Evolutionary conservation across 2,888 invertebrate species (phyloP), one percentile per base, ranked within the genome.

Genomic region (Nomada fabriciana): DNA sequence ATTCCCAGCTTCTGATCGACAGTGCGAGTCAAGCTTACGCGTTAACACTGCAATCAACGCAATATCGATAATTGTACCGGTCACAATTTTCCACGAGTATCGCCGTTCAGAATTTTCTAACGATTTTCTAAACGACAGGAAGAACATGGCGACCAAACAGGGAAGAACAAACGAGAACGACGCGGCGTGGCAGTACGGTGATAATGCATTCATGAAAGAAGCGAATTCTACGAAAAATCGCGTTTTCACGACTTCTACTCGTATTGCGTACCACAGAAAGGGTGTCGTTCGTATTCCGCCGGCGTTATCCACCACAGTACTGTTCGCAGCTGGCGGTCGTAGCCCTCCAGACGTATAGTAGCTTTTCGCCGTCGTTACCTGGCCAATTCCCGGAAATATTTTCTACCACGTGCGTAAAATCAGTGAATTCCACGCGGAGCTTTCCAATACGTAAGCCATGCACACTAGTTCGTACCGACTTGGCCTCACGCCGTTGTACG

Each of bases 141-240:
- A 36, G 53, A 47, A 2, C 25, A n/a, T 3, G 23, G 50, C 52
- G 63, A n/a, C n/a, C n/a, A n/a, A n/a, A n/a, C n/a, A n/a, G n/a
- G n/a, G n/a, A 36, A 29, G 79, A 86, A 80, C 76, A 80, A 86
- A 80, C 80, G 85, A 73, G 73, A 80, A 65, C 60, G 71, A 64
- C 74, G 74, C 7, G 7, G 0, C 36, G 36, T 0, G 36, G 36
- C 36, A 23, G 79, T 85, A 86, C 13, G 82, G 80, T 72, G 88
- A 86, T 91, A 91, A 92, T 90, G 91, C 91, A 92, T 92, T 91
- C 91, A 91, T 90, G 91, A 92, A 90, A 25, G 52, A 86, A 84
- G 86, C 85, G 85, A 86, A 85, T 85, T 83, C 55, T 73, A 82
- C 85, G 86, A 90, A 91, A 90, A 92, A 90, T 80, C 85, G 88